phyloP scores from a whole-genome alignment of 2,888 invertebrate species.

The Ceramica pisi region DNA sequence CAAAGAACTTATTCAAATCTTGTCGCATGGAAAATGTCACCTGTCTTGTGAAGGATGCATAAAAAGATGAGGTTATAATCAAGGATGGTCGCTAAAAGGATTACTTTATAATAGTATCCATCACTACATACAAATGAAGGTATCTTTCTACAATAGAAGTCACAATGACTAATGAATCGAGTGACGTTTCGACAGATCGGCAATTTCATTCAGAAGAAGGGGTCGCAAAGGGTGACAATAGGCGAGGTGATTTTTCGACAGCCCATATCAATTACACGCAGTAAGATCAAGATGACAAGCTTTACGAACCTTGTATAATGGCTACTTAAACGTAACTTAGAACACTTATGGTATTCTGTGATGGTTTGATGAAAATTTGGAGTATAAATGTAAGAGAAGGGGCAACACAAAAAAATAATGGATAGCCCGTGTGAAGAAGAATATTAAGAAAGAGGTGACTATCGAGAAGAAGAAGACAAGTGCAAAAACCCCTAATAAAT shows the following conservation, averaged over 20 bases:
- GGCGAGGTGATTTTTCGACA: neutral
- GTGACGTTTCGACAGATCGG: neutral
- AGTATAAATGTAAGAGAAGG: neutral
- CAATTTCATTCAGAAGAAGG: conserved; percentile 2
- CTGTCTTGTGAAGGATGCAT: neutral
- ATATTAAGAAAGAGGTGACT: neutral
- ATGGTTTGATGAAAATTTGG: neutral
- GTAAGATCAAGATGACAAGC: neutral
- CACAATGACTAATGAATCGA: conserved; percentile 18
- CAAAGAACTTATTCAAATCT: neutral
- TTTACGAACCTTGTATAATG: neutral
- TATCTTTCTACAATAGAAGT: conserved; percentile 16
- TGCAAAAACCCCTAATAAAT: neutral
- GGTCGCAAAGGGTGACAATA: conserved; percentile 17
- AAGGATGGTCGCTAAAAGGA: neutral
- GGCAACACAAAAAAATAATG: neutral
- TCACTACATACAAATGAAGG: neutral
- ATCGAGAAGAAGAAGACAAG: neutral
- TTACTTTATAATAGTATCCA: neutral
- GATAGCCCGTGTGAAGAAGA: neutral
- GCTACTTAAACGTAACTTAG: neutral
- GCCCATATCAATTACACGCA: neutral
- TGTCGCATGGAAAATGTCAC: neutral
- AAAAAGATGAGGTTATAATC: neutral
- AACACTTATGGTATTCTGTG: neutral